Evolutionary conservation across 2,888 invertebrate species (phyloP), one percentile per base, ranked within the genome.

Genomic region (Lordiphosa andalusiaca): DNA sequence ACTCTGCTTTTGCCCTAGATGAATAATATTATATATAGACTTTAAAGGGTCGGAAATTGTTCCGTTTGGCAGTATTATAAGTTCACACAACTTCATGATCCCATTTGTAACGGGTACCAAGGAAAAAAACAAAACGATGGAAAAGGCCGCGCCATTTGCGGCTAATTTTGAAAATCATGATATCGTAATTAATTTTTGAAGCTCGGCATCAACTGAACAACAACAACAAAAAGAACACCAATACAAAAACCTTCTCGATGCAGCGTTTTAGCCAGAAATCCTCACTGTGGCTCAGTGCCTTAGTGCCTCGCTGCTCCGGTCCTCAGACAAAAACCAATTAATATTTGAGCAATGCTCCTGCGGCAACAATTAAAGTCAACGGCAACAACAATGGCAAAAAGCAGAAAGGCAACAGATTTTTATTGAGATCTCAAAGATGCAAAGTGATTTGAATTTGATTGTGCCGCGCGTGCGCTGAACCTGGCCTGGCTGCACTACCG

Each of bases 381-480:
- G 64, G 61, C 76, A 83, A 69, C 67, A 66, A 69, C 60, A 65
- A 56, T 50, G 50, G 37, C 57, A 53, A 6, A 48, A 46, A n/a
- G 13, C 33, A 55, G 40, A 23, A 39, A 60, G 49, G 47, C 19
- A 44, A 69, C 55, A 71, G 64, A 78, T 76, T 76, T 85, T 87
- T 87, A 87, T 87, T 87, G 80, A 87, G 87, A 87, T 87, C 85
- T 87, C 86, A 87, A 78, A 86, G 86, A 86, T 85, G 85, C 81
- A 84, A 87, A 87, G 84, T 86, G 86, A 85, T 85, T 84, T 78
- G 81, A 78, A 77, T 81, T 81, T 81, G 80, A 84, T 84, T 80
- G 84, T 72, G 67, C 74, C 70, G 84, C 78, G 72, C 76, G 72
- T 81, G 80, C 82, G 70, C 75, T 65, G 64, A 44, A 30, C 30